Base-by-base conservation (phyloP, 2,888 invertebrate species). In the Protophormia terraenovae region DNA sequence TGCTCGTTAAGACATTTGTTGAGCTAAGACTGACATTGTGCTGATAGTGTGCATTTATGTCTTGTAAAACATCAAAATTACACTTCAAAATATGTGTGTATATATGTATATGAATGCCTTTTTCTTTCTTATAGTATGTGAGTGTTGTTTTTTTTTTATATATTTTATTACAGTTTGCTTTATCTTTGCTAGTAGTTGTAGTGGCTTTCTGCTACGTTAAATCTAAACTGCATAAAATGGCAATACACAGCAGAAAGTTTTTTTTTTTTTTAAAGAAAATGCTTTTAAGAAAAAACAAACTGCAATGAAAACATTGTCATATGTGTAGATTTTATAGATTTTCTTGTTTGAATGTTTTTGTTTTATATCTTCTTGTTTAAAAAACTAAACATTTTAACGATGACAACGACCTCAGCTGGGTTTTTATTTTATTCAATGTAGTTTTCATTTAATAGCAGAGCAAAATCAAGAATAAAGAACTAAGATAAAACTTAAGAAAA, bases 281-380 rank as follows among this genome's bases (percentile, higher is more conserved):
- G 62, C 55, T 38, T 10, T 27, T 53, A 77, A 86, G 72, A 87
- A 86, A 82, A 84, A 84, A 53, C 38, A 45, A 83, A 79, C 62
- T 14, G 83, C 86, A 87, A 87, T 86, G 16, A 89, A 89, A 89
- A 89, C 58, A 84, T 84, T 86, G 77, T 83, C 79, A 84, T 83
- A 19, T 76, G 58, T 67, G 35, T 41, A 16, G 72, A 72, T 84
- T 79, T 72, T 78, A 2, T 47, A 10, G 12, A 35, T 81, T 47
- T 67, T 58, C 45, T 47, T 72, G n/a, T 6, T 35, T 35, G 8
- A 35, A 50, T 24, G 3, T 0, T 32, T 35, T 64, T 64, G 24
- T n/a, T 27, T 24, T 27, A 19, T 45, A n/a, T 45, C 19, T 5
- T 24, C 24, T 22, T 35, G 22, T 14, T 27, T 38, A 7, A 16